Percentiles rank a stretch among this genome's conserved stretches.
Conservation (phyloP, 1,140 invertebrate genomes). For the Nasonia giraulti region DNA sequence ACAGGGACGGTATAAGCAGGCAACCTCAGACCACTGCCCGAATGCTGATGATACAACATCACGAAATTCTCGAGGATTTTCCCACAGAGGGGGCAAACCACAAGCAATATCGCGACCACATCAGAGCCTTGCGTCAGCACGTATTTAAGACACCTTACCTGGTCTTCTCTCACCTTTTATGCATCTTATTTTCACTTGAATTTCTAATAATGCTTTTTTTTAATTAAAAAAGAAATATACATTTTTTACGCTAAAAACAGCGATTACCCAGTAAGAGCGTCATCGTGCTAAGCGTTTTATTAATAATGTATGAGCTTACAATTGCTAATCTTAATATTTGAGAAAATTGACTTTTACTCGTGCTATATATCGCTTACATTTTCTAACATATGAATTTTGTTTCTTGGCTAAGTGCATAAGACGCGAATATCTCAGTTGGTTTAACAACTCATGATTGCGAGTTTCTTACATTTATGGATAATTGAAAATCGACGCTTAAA, state of each 20-base stretch:
- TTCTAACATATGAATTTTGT: too few relatives aligned
- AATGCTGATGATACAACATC: conserved; percentile 10
- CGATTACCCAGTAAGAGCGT: too few relatives aligned
- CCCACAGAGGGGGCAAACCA: conserved; percentile 70
- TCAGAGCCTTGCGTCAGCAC: conserved; percentile 56
- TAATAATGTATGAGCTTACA: background rate
- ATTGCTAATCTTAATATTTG: background rate
- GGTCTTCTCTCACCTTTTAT: conserved; percentile 22
- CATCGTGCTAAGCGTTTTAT: background rate
- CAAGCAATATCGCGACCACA: conserved; percentile 63
- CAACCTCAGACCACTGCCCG: background rate
- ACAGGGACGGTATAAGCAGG: conserved; percentile 5
- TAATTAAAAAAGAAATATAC: background rate
- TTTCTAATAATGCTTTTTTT: conserved; percentile 8
- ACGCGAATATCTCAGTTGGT: too few relatives aligned
- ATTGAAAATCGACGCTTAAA: too few relatives aligned
- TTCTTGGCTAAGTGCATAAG: too few relatives aligned
- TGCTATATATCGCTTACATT: too few relatives aligned
- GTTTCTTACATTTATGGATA: too few relatives aligned
- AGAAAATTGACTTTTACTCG: background rate
- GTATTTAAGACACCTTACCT: conserved; percentile 51
- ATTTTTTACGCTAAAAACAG: background rate
- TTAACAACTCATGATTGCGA: too few relatives aligned
- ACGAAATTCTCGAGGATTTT: conserved; percentile 60
- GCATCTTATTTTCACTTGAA: conserved; percentile 1